Conservation (phyloP, 2,797 vertebrate species). For the Prionace glauca region DNA sequence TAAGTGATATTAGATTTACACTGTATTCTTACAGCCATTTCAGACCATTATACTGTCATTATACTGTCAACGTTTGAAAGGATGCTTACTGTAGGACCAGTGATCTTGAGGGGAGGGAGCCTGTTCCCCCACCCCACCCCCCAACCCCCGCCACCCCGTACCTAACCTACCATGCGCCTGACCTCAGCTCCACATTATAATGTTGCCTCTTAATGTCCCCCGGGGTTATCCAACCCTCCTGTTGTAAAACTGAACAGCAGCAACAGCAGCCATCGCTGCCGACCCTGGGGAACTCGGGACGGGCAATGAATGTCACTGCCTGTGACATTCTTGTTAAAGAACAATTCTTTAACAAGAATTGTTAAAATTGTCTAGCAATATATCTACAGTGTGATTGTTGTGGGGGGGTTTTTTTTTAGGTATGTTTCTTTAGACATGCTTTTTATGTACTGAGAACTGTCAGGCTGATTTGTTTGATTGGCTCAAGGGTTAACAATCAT, state of each 20-base stretch:
- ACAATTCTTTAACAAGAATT: too few species aligned
- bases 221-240: neutral
- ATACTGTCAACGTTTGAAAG: neutral
- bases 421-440: neutral
- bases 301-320: neutral
- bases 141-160: neutral
- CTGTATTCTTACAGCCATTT: neutral
- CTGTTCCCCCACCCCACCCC: neutral
- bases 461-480: neutral
- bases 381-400: neutral
- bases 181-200: neutral
- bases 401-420: neutral
- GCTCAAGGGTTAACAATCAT: neutral
- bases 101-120: neutral
- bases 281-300: neutral
- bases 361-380: neutral
- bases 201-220: neutral
- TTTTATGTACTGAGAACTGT: neutral
- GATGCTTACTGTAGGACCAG: neutral
- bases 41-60: neutral
- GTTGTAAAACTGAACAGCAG: neutral
- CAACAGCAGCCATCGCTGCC: too few species aligned
- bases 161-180: neutral
- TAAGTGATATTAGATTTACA: neutral
- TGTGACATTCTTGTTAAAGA: too few species aligned